These are phyloP conservation scores for Gastracanthus pulcherrimus DNA, from an alignment of 2,888 invertebrate species.

Conservation along the genomic window DNA sequence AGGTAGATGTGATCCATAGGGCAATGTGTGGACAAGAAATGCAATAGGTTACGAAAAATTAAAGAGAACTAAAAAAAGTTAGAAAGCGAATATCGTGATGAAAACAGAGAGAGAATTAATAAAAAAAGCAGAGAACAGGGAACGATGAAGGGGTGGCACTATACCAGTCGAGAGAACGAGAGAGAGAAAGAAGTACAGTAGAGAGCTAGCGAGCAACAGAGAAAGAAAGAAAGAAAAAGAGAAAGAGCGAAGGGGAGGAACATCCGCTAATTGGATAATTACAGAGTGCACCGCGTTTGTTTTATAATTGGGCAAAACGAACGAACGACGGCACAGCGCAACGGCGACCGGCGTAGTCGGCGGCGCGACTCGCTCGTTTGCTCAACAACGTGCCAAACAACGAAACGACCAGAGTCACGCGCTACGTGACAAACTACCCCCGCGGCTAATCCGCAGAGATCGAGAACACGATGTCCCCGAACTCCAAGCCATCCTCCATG, in stretches of 20 bases:
- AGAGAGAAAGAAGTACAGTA: background rate
- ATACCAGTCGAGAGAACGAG: too few species aligned
- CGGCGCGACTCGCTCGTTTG: slow-evolving; percentile 10
- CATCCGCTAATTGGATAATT: slow-evolving; percentile 77
- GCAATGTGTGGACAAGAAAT: too few species aligned
- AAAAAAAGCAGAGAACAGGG: background rate
- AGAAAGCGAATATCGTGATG: too few species aligned
- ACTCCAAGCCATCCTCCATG: slow-evolving; percentile 35
- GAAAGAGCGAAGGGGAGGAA: slow-evolving; percentile 51
- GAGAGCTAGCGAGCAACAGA: slow-evolving; percentile 28
- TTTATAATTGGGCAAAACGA: slow-evolving; percentile 76
- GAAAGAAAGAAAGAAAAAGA: slow-evolving; percentile 23
- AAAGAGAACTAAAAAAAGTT: too few species aligned
- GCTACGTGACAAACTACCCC: slow-evolving; percentile 77
- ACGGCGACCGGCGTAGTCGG: too few species aligned
- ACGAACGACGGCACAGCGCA: too few species aligned
- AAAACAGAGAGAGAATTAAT: background rate
- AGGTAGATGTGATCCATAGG: too few species aligned
- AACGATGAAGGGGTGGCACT: too few species aligned
- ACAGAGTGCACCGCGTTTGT: slow-evolving; percentile 75
- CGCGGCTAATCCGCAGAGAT: slow-evolving; percentile 72
- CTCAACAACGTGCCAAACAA: slow-evolving; percentile 50
- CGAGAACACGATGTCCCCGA: slow-evolving; percentile 63
- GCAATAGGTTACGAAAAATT: too few species aligned
- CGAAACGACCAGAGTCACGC: slow-evolving; percentile 70